These are phyloP conservation scores for Ennomos erosarius DNA, from an alignment of 2,888 invertebrate genomes.

Conservation along the genomic window DNA sequence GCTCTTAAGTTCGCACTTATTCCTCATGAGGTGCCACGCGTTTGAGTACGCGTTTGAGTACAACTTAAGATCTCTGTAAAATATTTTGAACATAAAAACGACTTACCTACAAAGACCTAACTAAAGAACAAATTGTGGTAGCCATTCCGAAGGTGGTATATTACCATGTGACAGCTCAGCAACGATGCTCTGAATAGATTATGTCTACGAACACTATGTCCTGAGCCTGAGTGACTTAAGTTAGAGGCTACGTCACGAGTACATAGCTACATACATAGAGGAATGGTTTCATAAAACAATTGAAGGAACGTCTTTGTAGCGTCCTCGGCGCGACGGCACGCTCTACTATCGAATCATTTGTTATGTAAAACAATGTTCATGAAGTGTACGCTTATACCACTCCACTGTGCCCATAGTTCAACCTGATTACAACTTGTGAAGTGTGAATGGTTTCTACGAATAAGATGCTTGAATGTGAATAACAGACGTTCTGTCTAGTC, in stretches of 20 bases:
- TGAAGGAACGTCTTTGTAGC: constrained; percentile 62
- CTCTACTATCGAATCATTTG: constrained; percentile 65
- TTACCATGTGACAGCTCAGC: constrained; percentile 9
- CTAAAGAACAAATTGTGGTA: constrained; percentile 6
- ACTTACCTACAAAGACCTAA: background rate
- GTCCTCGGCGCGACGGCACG: constrained; percentile 48
- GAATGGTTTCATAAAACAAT: constrained; percentile 56
- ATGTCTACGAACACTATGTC: constrained; percentile 43
- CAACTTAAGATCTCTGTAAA: no score
- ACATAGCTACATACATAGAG: no score
- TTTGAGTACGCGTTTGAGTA: no score
- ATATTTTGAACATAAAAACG: no score
- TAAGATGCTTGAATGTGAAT: constrained; percentile 28
- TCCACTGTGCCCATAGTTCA: constrained; percentile 40
- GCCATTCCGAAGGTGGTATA: background rate
- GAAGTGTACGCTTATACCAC: constrained; percentile 59
- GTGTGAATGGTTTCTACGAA: constrained; percentile 34
- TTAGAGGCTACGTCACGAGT: constrained; percentile 42
- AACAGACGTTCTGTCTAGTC: constrained; percentile 32
- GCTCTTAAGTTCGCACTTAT: no score
- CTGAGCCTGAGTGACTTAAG: constrained; percentile 28
- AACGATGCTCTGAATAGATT: constrained; percentile 20
- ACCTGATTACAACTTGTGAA: constrained; percentile 42
- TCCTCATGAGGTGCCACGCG: no score
- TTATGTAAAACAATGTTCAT: constrained; percentile 71